Evolutionary conservation across 2,113 vertebrate genomes (phyloP).

Genomic region (Paramisgurnus dabryanus): DNA sequence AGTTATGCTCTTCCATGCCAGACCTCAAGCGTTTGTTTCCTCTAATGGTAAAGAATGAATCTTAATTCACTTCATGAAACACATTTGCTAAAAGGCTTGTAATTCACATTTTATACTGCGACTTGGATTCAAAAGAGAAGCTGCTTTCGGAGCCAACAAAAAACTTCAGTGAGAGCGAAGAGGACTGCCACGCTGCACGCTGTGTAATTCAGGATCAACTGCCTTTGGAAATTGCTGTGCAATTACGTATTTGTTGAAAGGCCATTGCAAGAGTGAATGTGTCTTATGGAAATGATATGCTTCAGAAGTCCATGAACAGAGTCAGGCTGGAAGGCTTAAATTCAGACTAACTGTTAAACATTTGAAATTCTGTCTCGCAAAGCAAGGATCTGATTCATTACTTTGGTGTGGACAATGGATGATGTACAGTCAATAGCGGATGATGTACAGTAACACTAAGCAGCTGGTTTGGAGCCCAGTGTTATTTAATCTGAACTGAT

Average conservation of each 20-base stretch:
- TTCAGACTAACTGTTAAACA: conserved; percentile 5
- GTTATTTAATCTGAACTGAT: neutral
- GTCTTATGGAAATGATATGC: conserved; percentile 58
- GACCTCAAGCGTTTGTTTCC: conserved; percentile 43
- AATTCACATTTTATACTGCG: conserved; percentile 71
- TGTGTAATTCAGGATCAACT: conserved; percentile 71
- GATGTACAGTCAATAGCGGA: conserved; percentile 16
- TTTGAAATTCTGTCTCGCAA: conserved; percentile 5
- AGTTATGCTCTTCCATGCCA: conserved; percentile 10
- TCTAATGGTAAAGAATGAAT: conserved; percentile 60
- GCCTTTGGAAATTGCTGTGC: conserved; percentile 67
- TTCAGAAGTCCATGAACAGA: conserved; percentile 1
- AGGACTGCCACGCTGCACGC: conserved; percentile 58
- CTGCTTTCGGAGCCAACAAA: conserved; percentile 59
- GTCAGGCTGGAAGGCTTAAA: conserved; percentile 29
- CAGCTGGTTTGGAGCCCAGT: conserved; percentile 22
- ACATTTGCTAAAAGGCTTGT: conserved; percentile 58
- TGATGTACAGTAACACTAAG: conserved; percentile 27
- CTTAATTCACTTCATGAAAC: conserved; percentile 65
- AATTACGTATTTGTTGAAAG: conserved; percentile 75
- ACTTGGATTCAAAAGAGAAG: conserved; percentile 61
- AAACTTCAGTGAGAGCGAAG: conserved; percentile 46
- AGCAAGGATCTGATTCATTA: conserved; percentile 17
- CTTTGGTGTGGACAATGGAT: conserved; percentile 36
- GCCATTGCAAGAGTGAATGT: conserved; percentile 59